Evolutionary conservation across 2,888 invertebrate genomes (phyloP), one percentile per base, ranked within the genome.

Genomic region (Megaustenia siamemsis): DNA sequence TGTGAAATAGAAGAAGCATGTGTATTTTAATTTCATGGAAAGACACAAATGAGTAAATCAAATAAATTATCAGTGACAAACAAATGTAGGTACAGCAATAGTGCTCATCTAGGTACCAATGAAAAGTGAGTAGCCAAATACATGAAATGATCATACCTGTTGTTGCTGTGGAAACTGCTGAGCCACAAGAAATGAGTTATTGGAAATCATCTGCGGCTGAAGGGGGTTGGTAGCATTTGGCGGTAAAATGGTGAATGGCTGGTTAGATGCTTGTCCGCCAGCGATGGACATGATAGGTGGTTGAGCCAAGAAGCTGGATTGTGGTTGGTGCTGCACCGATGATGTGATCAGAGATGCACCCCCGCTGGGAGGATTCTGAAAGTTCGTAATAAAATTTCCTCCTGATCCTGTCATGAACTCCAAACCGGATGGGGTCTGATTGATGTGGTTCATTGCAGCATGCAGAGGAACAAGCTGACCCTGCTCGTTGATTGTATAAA

Each of bases 381-480:
- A 83, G 35, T 68, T 63, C 28, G 83, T 56, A 0, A 83, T 68
- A 38, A 83, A 53, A 43, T 56, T 78, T 40, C 77, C 77, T 2
- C 32, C 60, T 10, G n/a, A 2, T 0, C 63, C 43, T 0, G 76
- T 49, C 75, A 82, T 45, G 15, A 82, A 82, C 15, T 82, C 82
- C 38, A 82, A 40, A 28, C 82, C 82, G 45, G 75, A 43, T 18
- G 38, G 32, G 21, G 75, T 10, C 24, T 49, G 82, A 45, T 82
- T 63, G 21, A 82, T 66, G 4, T 10, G 32, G 66, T 76, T 76
- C 45, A 82, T n/a, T 4, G 82, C 45, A 1, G 78, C 10, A 21
- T 85, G 85, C 12, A 85, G 75, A 15, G 80, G 81, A 4, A 85
- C 85, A 28, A 85, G 81, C 43, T 85, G 85, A 0, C 85, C 85